Evolutionary conservation across 2,797 vertebrate species (phyloP).

Genomic region (Gorsachius magnificus): DNA sequence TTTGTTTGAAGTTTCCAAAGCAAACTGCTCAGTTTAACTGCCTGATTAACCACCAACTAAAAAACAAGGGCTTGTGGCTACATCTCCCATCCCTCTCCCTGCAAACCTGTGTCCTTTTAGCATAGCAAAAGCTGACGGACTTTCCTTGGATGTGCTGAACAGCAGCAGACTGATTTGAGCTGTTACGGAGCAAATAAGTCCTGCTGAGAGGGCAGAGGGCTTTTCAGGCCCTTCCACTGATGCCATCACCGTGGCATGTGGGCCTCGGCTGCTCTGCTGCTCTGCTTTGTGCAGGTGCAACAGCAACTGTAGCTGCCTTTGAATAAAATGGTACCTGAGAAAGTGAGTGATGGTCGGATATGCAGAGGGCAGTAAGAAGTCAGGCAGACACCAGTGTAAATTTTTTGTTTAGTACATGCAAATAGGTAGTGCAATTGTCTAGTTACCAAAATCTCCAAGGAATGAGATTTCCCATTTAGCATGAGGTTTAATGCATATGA

Average conservation of each 20-base stretch:
- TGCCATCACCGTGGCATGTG: fast-evolving
- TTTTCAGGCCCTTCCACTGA: background rate
- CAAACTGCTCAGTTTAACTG: background rate
- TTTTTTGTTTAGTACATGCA: background rate
- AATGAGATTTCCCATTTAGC: background rate
- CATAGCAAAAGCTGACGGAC: background rate
- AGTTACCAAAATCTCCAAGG: background rate
- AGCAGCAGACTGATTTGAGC: background rate
- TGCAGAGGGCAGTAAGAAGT: background rate
- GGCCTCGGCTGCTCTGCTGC: background rate
- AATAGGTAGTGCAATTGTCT: background rate
- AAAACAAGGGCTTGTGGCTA: background rate
- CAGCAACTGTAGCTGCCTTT: background rate
- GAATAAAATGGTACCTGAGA: background rate
- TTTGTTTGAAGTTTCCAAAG: background rate
- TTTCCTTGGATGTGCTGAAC: background rate
- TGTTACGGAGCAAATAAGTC: background rate
- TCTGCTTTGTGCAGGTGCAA: background rate
- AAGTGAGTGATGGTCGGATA: background rate
- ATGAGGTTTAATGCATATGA: background rate
- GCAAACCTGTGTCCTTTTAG: background rate
- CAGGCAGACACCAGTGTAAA: background rate
- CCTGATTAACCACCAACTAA: background rate
- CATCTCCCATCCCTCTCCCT: background rate
- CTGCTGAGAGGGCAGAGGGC: background rate